Base-by-base conservation (phyloP, 1,140 invertebrate species). In the Thaumetopoea pityocampa region DNA sequence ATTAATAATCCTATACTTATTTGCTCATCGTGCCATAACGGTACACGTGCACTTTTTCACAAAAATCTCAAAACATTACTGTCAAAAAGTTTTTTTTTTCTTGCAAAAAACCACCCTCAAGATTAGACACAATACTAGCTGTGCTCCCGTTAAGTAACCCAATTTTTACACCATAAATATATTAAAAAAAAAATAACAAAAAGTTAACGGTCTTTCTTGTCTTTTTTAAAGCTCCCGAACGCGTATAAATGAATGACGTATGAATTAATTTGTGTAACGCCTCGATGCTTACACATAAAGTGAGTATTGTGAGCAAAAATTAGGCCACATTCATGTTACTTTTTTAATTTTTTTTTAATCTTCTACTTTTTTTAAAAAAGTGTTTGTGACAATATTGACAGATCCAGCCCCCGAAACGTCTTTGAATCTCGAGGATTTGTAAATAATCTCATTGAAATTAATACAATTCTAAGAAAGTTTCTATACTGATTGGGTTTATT, bases 111-210 rank as follows among this genome's bases (percentile, higher is more conserved):
- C 55, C 58, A 26, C 52, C 59, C 57, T 43, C 47, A 59, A 59
- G 52, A 62, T 40, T 41, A 19, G 18, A 43, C 50, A 79, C 73
- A 82, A 79, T 70, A 43, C 67, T 7, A 20, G 42, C 52, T 32
- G 24, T 40, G 72, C 73, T 80, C 59, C 79, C 76, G 76, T 76
- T 83, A 83, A 83, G 79, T 79, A 80, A 83, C 76, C 79, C 70
- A 83, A 83, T 83, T 80, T 77, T 77, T 79, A 57, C 76, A 71
- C 79, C 73, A 71, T 80, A 80, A 80, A 83, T 83, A 80, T 72
- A 61, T 66, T 48, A 22, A 56, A 55, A 66, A 70, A 77, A 81
- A 80, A 67, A 49, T 3, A 28, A 16, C 50, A 51, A 72, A 72
- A 69, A 74, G 63, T 34, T 68, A 78, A 72, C 71, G 76, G 71